Conservation (phyloP, 1,140 invertebrate species). For the Tribolium castaneum region DNA sequence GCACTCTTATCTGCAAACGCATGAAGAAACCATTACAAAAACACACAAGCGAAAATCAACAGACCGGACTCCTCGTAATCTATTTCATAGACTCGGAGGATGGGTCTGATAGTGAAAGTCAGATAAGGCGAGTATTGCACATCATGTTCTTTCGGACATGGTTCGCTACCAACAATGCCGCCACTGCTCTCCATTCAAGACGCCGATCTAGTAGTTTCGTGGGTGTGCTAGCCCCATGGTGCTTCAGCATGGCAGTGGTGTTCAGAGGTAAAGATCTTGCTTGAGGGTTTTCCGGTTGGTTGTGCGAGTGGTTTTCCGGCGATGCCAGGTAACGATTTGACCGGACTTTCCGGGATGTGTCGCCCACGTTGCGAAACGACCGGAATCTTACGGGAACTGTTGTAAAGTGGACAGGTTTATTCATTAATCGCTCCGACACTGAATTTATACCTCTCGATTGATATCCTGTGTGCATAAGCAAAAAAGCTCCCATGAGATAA, state of each 20-base stretch:
- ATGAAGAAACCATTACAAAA: constrained; percentile 31
- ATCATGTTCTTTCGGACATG: constrained; percentile 49
- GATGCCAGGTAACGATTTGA: background rate
- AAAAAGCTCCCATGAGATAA: constrained; percentile 20
- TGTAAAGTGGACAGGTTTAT: constrained; percentile 9
- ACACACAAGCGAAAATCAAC: constrained; percentile 21
- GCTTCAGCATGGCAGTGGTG: constrained; percentile 2
- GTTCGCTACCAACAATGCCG: constrained; percentile 59
- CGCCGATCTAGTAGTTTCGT: background rate
- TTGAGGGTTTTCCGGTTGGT: background rate
- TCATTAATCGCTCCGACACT: constrained; percentile 1
- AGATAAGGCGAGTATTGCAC: constrained; percentile 54
- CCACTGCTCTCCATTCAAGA: constrained; percentile 46
- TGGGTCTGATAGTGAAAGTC: constrained; percentile 59
- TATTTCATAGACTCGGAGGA: constrained; percentile 50
- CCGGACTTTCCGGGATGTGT: background rate
- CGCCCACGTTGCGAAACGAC: background rate
- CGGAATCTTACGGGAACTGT: constrained; percentile 19
- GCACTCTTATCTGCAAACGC: constrained; percentile 1
- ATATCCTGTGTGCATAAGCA: constrained; percentile 11
- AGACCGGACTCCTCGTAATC: constrained; percentile 23
- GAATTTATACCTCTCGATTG: background rate
- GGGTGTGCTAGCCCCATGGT: background rate
- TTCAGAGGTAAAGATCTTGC: constrained; percentile 4
- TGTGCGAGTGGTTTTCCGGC: background rate